Evolutionary conservation across 2,113 vertebrate genomes (phyloP).

Genomic region (Typhlomys cinereus): DNA sequence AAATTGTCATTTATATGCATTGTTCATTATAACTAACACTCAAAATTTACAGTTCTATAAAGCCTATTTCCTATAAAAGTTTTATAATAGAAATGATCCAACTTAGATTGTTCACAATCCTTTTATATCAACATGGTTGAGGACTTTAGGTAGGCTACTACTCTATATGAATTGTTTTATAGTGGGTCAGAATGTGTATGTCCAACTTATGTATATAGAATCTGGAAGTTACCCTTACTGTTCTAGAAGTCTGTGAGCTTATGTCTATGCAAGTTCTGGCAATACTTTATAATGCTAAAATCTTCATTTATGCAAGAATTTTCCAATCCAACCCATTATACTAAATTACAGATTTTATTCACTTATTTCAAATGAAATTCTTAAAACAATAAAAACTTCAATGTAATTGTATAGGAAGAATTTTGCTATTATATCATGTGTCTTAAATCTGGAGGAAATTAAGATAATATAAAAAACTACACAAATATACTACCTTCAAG

Average conservation of each 20-base stretch:
- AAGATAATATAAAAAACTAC: not conserved
- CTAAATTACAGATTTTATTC: not conserved
- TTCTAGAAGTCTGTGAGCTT: not conserved
- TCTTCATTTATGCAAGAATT: not conserved
- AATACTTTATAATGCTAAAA: not conserved
- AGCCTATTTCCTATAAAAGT: not conserved
- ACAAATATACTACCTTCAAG: not conserved
- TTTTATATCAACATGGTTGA: not conserved
- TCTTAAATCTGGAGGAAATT: not conserved
- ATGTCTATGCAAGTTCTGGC: not conserved
- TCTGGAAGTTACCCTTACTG: not conserved
- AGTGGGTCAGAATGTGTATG: not conserved
- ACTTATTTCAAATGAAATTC: not conserved
- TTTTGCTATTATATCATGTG: not conserved
- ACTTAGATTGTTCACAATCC: not conserved
- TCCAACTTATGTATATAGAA: not conserved
- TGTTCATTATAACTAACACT: not conserved
- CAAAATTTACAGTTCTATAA: not conserved
- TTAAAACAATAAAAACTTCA: not conserved
- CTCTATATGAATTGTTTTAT: not conserved
- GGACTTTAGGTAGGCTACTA: not conserved
- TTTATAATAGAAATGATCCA: not conserved
- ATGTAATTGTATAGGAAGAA: not conserved
- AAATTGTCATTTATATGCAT: not conserved
- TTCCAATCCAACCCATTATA: not conserved